Evolutionary conservation across 2,888 invertebrate species (phyloP).

Genomic region (Norana najaformis): DNA sequence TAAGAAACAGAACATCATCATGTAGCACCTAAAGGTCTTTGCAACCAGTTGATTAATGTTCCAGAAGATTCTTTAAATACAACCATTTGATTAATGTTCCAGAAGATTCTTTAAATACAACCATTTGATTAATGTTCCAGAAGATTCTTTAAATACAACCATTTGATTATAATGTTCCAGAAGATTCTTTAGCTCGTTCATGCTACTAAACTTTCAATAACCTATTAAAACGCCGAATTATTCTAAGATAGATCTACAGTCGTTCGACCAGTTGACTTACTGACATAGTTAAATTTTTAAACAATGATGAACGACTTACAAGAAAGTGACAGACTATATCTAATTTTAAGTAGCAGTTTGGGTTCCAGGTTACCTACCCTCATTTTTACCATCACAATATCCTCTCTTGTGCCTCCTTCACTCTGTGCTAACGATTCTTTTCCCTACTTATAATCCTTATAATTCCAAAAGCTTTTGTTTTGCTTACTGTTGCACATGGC

Average conservation of each 20-base stretch:
- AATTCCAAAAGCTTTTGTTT: not conserved
- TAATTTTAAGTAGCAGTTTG: not conserved
- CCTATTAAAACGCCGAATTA: no score
- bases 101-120: no score
- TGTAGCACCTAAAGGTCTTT: not conserved
- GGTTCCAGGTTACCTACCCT: not conserved
- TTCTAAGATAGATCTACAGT: no score
- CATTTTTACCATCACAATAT: not conserved
- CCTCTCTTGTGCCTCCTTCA: not conserved
- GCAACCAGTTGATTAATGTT: not conserved
- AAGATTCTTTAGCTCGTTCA: not conserved
- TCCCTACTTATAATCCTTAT: not conserved
- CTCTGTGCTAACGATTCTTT: not conserved
- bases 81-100: not conserved
- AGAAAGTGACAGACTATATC: no score
- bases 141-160: no score
- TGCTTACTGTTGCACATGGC: conserved; percentile 31
- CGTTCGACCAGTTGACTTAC: no score
- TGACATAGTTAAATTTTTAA: no score
- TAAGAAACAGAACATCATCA: not conserved
- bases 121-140: not conserved
- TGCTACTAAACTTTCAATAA: no score
- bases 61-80: no score
- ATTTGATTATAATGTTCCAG: not conserved
- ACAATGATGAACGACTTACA: no score